phyloP scores from a whole-genome alignment of 2,888 invertebrate species.

The Caenorhabditis doughertyi region DNA sequence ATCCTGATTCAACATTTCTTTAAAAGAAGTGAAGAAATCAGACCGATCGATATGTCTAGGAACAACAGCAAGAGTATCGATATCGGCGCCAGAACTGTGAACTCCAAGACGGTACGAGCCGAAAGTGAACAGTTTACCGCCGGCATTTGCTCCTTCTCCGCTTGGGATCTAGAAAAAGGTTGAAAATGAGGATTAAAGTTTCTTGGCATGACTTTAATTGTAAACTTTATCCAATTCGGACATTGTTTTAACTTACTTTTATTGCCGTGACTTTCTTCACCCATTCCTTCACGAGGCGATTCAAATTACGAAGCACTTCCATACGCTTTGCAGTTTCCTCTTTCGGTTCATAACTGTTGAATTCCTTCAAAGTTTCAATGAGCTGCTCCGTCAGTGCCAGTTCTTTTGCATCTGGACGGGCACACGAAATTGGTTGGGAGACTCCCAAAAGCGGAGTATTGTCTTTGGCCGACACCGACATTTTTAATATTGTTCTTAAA shows the following conservation, averaged over 20 bases:
- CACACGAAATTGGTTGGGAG: slow-evolving; percentile 78
- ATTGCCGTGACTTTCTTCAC: slow-evolving; percentile 92
- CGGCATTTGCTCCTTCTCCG: slow-evolving; percentile 91
- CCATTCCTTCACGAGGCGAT: slow-evolving; percentile 94
- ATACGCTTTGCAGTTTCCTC: slow-evolving; percentile 79
- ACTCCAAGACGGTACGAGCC: slow-evolving; percentile 95
- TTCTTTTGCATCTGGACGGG: slow-evolving; percentile 75
- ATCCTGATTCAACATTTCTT: slow-evolving; percentile 90
- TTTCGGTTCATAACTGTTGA: slow-evolving; percentile 77
- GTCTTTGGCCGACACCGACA: slow-evolving; percentile 35
- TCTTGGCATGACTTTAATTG: too few species aligned
- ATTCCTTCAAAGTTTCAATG: slow-evolving; percentile 65
- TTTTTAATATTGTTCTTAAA: slow-evolving; percentile 36
- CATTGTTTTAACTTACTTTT: slow-evolving; percentile 82
- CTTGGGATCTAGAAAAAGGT: slow-evolving; percentile 88
- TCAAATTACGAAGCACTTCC: slow-evolving; percentile 88
- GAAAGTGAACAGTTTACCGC: slow-evolving; percentile 99
- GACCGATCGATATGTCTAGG: slow-evolving; percentile 94
- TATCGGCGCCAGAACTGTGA: slow-evolving; percentile 94
- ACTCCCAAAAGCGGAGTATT: slow-evolving; percentile 76
- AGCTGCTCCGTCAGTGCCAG: slow-evolving; percentile 69
- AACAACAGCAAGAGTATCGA: slow-evolving; percentile 97
- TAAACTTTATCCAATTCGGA: too few species aligned
- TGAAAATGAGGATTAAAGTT: not conserved
- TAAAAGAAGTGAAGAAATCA: slow-evolving; percentile 97